Conservation (phyloP, 2,797 vertebrate genomes). For the Psittacula echo region DNA sequence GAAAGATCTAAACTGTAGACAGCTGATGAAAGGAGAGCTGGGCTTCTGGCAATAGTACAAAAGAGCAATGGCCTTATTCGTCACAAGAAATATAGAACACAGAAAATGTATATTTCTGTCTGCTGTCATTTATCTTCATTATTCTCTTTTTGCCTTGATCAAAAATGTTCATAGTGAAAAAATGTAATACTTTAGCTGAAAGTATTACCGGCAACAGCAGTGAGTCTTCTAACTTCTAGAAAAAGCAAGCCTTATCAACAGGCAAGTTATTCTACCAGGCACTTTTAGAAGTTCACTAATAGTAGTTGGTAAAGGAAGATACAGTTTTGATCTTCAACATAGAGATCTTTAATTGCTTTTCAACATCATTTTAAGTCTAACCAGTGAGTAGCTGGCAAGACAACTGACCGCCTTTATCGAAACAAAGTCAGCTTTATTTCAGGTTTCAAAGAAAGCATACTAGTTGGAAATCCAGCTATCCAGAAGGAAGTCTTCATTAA, state of each 20-base stretch:
- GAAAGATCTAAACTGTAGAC: conserved; percentile 11
- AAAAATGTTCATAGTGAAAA: neutral
- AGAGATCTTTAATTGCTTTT: neutral
- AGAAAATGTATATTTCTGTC: neutral
- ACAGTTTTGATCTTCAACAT: neutral
- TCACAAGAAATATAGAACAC: neutral
- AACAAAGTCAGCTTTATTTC: neutral
- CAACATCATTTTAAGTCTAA: neutral
- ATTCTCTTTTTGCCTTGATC: neutral
- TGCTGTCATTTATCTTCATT: neutral
- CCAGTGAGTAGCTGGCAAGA: neutral
- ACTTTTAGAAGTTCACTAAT: neutral
- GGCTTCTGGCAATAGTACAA: neutral
- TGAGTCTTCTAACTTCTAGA: neutral
- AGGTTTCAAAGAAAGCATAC: neutral
- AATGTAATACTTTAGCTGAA: neutral
- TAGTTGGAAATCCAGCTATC: neutral
- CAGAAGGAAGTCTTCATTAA: neutral
- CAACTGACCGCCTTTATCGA: neutral
- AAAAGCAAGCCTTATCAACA: neutral
- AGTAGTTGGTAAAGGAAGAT: neutral
- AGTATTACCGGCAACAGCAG: neutral
- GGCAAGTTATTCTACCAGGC: neutral
- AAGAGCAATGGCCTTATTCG: neutral
- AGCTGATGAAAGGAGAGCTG: conserved; percentile 2